phyloP scores from a whole-genome alignment of 1,140 invertebrate genomes.

The Choristoneura fumiferana region DNA sequence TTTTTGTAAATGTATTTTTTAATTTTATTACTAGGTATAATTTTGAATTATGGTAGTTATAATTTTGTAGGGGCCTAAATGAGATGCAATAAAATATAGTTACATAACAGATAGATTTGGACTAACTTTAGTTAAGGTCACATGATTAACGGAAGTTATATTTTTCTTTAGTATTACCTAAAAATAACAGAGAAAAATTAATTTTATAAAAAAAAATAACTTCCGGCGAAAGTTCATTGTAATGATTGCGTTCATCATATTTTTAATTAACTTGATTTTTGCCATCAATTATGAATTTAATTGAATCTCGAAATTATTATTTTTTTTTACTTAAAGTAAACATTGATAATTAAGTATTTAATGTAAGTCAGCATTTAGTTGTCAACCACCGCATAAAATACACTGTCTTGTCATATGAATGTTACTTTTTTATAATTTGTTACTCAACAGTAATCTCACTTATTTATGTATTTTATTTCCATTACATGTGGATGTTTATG shows the following conservation, averaged over 20 bases:
- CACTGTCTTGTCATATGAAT: conserved; percentile 31
- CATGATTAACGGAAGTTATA: neutral
- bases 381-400: conserved; percentile 41
- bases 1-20: neutral
- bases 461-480: conserved; percentile 31
- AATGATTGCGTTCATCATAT: neutral
- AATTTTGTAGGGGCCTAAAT: conserved; percentile 18
- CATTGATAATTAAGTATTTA: conserved; percentile 27
- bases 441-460: conserved; percentile 68
- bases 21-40: neutral
- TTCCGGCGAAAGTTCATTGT: neutral
- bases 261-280: neutral
- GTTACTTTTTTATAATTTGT: conserved; percentile 38
- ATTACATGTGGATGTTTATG: conserved; percentile 20
- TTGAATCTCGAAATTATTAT: conserved; percentile 47
- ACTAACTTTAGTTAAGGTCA: conserved; percentile 1
- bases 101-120: conserved; percentile 2
- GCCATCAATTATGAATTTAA: conserved; percentile 38
- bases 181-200: neutral
- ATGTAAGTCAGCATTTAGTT: conserved; percentile 38
- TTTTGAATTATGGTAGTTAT: conserved; percentile 12
- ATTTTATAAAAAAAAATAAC: neutral
- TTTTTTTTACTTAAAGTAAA: conserved; percentile 21
- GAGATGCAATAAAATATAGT: conserved; percentile 17
- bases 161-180: neutral